These are phyloP conservation scores for Hyposoter dolosus DNA, from an alignment of 2,888 invertebrate species.

Conservation along the genomic window DNA sequence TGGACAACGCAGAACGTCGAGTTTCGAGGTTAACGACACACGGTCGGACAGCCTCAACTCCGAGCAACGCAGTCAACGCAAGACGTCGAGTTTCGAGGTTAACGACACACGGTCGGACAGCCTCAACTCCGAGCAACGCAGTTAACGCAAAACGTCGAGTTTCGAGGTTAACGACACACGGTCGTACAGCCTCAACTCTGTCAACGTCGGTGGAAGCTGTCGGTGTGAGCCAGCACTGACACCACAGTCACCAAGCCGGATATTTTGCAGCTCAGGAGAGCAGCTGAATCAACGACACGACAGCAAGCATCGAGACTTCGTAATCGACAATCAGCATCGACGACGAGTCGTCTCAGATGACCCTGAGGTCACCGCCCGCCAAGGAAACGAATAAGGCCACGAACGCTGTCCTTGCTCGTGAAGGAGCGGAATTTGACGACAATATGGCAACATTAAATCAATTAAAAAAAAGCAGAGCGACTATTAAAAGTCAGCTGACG, in stretches of 20 bases:
- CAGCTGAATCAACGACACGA: constrained; percentile 1
- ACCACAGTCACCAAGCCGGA: constrained; percentile 13
- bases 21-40: too few relatives aligned
- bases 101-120: constrained; percentile 19
- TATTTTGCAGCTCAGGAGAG: constrained; percentile 18
- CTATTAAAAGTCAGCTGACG: constrained; percentile 45
- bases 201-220: not conserved
- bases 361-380: not conserved
- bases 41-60: too few relatives aligned
- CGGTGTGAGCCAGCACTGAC: constrained; percentile 10
- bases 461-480: constrained; percentile 38
- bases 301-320: constrained; percentile 16
- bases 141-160: constrained; percentile 1
- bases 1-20: too few relatives aligned
- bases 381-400: not conserved
- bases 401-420: not conserved
- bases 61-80: constrained; percentile 1
- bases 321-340: constrained; percentile 8
- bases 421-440: constrained; percentile 14
- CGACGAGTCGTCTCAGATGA: not conserved
- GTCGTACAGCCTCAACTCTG: constrained; percentile 2
- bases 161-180: constrained; percentile 5
- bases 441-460: constrained; percentile 38
- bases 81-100: constrained; percentile 10
- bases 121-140: constrained; percentile 6